Conservation (phyloP, 2,113 vertebrate species). For the Pterophyllum scalare region DNA sequence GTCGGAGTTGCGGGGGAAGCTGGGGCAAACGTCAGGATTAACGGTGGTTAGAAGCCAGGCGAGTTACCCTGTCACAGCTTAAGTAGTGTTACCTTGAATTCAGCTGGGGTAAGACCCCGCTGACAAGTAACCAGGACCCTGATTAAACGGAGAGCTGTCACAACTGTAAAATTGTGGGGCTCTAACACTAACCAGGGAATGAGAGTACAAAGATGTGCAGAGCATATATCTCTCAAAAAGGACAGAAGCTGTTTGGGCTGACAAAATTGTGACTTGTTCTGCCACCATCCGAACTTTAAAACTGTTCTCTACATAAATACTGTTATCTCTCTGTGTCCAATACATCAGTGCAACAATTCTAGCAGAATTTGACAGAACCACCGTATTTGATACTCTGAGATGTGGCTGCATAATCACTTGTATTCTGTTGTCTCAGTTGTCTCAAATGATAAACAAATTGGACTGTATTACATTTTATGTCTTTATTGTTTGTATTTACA, state of each 20-base stretch:
- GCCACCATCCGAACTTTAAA: not conserved
- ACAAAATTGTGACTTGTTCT: not conserved
- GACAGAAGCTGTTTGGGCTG: not conserved
- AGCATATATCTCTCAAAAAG: rapidly evolving
- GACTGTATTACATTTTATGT: not conserved
- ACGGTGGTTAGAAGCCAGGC: no score
- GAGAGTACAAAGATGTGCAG: not conserved
- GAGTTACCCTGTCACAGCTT: no score
- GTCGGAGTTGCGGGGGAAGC: no score
- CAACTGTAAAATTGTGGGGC: no score
- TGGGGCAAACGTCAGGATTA: no score
- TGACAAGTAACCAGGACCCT: no score
- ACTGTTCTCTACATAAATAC: not conserved
- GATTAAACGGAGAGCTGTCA: no score
- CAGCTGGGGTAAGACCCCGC: no score
- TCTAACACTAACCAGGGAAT: not conserved
- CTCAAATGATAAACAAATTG: not conserved
- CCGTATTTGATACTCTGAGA: not conserved
- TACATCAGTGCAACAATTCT: not conserved
- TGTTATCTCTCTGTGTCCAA: not conserved
- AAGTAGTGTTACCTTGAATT: no score
- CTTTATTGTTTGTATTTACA: not conserved
- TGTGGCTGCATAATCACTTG: not conserved
- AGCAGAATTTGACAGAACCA: not conserved
- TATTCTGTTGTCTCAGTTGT: not conserved